These are phyloP conservation scores for Zootermopsis nevadensis DNA, from an alignment of 2,888 invertebrate genomes.

Conservation along the genomic window DNA sequence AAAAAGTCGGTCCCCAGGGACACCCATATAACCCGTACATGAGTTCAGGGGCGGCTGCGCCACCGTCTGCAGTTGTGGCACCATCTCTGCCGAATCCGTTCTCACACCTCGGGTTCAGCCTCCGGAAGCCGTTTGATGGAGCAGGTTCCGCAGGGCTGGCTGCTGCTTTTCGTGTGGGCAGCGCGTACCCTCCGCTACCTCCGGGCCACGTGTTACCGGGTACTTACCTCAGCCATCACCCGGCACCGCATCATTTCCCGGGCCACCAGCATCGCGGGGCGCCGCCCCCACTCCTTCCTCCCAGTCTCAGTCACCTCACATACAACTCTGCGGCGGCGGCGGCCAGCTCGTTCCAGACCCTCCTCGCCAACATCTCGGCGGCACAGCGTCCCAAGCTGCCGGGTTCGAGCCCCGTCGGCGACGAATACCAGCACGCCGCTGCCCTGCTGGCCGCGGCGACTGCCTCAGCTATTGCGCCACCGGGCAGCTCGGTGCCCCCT, in stretches of 20 bases:
- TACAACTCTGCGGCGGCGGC: conserved; percentile 64
- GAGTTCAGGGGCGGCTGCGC: conserved; percentile 72
- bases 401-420: conserved; percentile 53
- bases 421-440: conserved; percentile 58
- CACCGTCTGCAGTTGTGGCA: conserved; percentile 72
- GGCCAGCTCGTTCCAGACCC: conserved; percentile 80
- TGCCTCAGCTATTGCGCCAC: conserved; percentile 63
- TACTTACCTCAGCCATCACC: conserved; percentile 69
- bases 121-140: conserved; percentile 78
- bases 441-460: conserved; percentile 59
- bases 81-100: conserved; percentile 86
- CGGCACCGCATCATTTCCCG: conserved; percentile 67
- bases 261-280: conserved; percentile 64
- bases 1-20: conserved; percentile 90
- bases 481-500: conserved; percentile 32
- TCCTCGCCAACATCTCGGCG: conserved; percentile 82
- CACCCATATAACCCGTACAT: conserved; percentile 85
- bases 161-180: conserved; percentile 72
- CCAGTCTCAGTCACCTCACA: conserved; percentile 67
- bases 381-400: conserved; percentile 67
- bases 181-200: conserved; percentile 68
- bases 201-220: conserved; percentile 66
- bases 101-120: conserved; percentile 79
- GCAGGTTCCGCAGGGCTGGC: conserved; percentile 64
- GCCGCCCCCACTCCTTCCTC: conserved; percentile 73